phyloP scores from a whole-genome alignment of 1,140 invertebrate species.

The Aphis gossypii region DNA sequence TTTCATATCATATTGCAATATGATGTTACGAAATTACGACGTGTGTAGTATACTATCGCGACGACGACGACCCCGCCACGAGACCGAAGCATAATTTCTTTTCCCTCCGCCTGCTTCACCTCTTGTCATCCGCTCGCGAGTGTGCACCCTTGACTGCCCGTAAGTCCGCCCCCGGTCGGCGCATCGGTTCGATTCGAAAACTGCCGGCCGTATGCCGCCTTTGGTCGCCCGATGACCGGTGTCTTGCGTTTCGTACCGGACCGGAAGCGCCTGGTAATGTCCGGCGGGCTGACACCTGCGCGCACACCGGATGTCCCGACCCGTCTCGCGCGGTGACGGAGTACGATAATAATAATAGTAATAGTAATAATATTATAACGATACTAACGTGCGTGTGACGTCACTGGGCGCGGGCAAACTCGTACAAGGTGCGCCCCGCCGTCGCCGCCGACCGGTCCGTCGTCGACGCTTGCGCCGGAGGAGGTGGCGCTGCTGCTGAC shows the following conservation, averaged over 20 bases:
- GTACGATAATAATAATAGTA: not conserved
- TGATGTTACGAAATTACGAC: not conserved
- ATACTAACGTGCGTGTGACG: not conserved
- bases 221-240: constrained; percentile 28
- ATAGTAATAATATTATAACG: constrained; percentile 10
- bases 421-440: constrained; percentile 25
- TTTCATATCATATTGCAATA: no score
- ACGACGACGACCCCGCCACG: not conserved
- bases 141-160: not conserved
- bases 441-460: not conserved
- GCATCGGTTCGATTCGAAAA: constrained; percentile 9
- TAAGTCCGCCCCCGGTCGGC: not conserved
- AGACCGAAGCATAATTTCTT: not conserved
- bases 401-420: constrained; percentile 34
- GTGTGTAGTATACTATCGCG: not conserved
- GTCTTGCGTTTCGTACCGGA: not conserved
- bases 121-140: not conserved
- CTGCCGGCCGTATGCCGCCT: not conserved
- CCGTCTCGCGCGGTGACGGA: not conserved
- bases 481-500: not conserved
- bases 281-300: constrained; percentile 1
- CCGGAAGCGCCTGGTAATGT: not conserved
- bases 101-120: not conserved
- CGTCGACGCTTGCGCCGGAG: not conserved
- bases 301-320: constrained; percentile 35